Base-by-base conservation (phyloP, 1,140 invertebrate species). In the Hypsibius dujardini region DNA sequence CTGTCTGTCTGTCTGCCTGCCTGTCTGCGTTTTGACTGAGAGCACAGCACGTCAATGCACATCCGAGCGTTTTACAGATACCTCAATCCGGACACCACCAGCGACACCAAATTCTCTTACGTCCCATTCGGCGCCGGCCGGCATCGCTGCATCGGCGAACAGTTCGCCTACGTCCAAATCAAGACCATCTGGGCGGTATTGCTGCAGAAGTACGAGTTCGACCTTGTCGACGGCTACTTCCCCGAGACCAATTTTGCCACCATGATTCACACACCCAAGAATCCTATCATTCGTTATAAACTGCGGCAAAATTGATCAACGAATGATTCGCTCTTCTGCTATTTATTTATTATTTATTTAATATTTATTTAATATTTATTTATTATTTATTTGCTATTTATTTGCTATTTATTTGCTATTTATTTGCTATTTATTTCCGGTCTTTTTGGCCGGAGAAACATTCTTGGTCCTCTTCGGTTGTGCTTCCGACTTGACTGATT, bases 81-180 rank as follows among this genome's bases (percentile, higher is more conserved):
- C 28, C n/a, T 70, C 14, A 70, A 50, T 50, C 62, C 72, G 1
- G 75, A 76, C 28, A 72, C 73, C 7, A 70, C 72, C 7, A 76
- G 73, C 71, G 76, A 74, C 60, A 76, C 75, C 47, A 78, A 77
- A 70, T 78, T 77, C 74, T 72, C 74, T 50, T 78, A 78, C 62
- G 72, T 78, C 59, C 77, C 77, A 1, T 78, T 78, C 71, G 77
- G 77, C 50, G 76, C 75, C 47, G 77, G 77, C 1, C 74, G 77
- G 1, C 77, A 78, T 69, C 71, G 77, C 2, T 78, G 77, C 71
- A 77, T 78, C 56, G 77, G 77, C 2, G 77, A 78, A 71, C 74
- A 75, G 47, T 78, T 78, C 72, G 77, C 77, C n/a, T 78, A 78
- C 70, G 74, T 78, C 0, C 77, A 78, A 73, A 76, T 78, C 70